These are phyloP conservation scores for Pissodes strobi DNA, from an alignment of 1,140 invertebrate species.

Conservation along the genomic window DNA sequence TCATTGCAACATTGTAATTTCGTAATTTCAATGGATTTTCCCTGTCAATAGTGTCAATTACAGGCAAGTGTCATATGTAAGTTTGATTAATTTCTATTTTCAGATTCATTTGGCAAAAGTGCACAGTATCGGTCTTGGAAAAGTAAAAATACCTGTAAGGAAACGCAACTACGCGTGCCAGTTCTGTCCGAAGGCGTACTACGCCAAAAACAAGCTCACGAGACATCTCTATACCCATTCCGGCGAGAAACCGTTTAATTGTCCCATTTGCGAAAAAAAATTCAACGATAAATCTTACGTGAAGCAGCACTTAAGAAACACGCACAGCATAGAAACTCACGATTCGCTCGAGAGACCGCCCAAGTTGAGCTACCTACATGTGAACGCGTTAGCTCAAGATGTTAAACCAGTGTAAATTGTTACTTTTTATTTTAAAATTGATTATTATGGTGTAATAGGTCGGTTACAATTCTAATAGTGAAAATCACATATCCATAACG, in stretches of 20 bases:
- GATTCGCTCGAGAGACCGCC: neutral
- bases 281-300: conserved; percentile 48
- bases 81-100: conserved; percentile 5
- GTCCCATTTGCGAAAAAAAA: conserved; percentile 64
- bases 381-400: neutral
- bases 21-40: too few relatives aligned
- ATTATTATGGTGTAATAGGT: too few relatives aligned
- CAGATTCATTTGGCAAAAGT: conserved; percentile 42
- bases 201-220: conserved; percentile 62
- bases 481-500: too few relatives aligned
- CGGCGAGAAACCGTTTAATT: conserved; percentile 70
- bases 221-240: conserved; percentile 70
- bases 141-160: conserved; percentile 33
- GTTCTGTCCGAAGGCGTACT: conserved; percentile 58
- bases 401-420: neutral
- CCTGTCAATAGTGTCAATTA: too few relatives aligned
- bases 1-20: too few relatives aligned
- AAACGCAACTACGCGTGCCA: conserved; percentile 37
- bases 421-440: too few relatives aligned
- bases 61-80: too few relatives aligned
- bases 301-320: conserved; percentile 37
- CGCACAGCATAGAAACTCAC: conserved; percentile 18
- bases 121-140: conserved; percentile 31
- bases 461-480: too few relatives aligned
- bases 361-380: neutral